Evolutionary conservation across 2,888 invertebrate genomes (phyloP).

Genomic region (Resseliella maxima): DNA sequence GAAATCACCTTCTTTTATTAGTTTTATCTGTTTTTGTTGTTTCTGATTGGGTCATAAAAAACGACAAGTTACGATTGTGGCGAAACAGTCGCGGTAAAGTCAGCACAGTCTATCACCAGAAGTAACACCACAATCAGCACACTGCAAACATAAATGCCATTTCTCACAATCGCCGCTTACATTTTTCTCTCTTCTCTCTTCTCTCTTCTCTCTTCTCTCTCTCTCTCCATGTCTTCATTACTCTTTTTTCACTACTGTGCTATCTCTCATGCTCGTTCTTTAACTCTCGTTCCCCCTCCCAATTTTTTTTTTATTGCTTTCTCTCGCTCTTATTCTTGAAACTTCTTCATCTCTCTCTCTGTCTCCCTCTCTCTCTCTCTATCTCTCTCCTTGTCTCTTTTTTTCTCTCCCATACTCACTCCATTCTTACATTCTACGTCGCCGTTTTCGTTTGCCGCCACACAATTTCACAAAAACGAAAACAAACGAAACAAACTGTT

Average conservation of each 20-base stretch:
- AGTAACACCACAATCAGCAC: background rate
- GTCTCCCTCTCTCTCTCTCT: too few relatives aligned
- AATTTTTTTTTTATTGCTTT: too few relatives aligned
- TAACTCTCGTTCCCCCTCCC: too few relatives aligned
- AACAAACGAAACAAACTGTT: constrained; percentile 28
- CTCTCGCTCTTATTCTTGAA: too few relatives aligned
- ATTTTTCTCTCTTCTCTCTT: background rate
- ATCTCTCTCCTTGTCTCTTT: too few relatives aligned
- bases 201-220: background rate
- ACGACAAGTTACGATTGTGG: constrained; percentile 1
- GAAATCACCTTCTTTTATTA: constrained; percentile 50
- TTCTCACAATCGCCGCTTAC: constrained; percentile 15
- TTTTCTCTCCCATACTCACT: too few relatives aligned
- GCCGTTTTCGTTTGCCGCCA: background rate
- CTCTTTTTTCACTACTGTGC: too few relatives aligned
- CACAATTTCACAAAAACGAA: background rate
- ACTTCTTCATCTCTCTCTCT: too few relatives aligned
- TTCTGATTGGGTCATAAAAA: constrained; percentile 51
- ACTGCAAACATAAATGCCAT: background rate
- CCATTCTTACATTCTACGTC: background rate
- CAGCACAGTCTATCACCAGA: constrained; percentile 2
- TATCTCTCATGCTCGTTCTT: too few relatives aligned
- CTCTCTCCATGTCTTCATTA: too few relatives aligned
- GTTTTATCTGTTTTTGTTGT: constrained; percentile 48
- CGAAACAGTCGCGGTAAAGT: background rate